Conservation (phyloP, 2,797 vertebrate genomes). For the Gorsachius magnificus region DNA sequence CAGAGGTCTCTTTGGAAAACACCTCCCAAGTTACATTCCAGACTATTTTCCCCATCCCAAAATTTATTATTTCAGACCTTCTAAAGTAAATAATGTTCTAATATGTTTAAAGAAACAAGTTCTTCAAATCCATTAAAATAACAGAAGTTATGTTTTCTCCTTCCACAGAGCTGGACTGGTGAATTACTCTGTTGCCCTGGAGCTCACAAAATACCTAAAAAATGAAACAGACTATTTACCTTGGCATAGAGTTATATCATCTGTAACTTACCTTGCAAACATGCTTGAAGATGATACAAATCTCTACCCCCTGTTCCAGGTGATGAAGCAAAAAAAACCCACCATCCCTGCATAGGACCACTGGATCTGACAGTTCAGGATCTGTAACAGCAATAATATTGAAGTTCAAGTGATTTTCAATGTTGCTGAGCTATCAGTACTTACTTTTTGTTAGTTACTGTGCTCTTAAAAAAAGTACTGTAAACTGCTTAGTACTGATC, state of each 20-base stretch:
- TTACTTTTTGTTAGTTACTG: background rate
- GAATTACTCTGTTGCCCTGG: constrained; percentile 81
- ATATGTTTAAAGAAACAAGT: background rate
- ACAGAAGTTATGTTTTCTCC: background rate
- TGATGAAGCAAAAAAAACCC: constrained; percentile 50
- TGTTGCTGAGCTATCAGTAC: background rate
- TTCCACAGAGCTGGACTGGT: constrained; percentile 82
- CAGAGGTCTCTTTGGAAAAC: background rate
- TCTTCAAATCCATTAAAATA: constrained; percentile 6
- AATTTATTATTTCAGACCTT: background rate
- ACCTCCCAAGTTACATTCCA: background rate
- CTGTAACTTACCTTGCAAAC: constrained; percentile 83
- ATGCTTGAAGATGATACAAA: constrained; percentile 84
- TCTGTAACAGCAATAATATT: background rate
- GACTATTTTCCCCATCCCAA: background rate
- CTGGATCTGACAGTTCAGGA: background rate
- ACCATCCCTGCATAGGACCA: background rate
- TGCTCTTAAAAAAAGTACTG: background rate
- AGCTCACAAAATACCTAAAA: constrained; percentile 86
- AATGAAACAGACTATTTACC: constrained; percentile 85
- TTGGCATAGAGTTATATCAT: constrained; percentile 83
- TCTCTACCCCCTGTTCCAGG: constrained; percentile 87
- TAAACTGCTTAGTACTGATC: background rate
- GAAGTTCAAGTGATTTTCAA: background rate
- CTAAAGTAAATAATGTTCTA: background rate